These are phyloP conservation scores for Drosophila micromelanica DNA, from an alignment of 1,140 invertebrate species.

Conservation along the genomic window DNA sequence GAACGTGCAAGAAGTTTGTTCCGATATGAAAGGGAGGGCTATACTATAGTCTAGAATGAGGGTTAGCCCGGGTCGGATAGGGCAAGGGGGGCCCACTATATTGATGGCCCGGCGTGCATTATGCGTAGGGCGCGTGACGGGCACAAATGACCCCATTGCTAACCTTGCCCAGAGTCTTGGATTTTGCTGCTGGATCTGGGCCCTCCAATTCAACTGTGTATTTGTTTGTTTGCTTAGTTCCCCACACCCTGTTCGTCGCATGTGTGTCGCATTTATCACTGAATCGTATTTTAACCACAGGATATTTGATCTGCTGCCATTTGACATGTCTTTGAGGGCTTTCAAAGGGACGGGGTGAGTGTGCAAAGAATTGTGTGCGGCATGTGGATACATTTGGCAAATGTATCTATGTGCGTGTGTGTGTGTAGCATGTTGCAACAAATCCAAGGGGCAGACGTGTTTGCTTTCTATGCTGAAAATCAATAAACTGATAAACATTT, in stretches of 20 bases:
- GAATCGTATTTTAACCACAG: constrained; percentile 81
- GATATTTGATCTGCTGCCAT: constrained; percentile 82
- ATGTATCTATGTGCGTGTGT: constrained; percentile 15
- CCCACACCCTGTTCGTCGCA: constrained; percentile 12
- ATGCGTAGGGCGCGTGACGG: constrained; percentile 47
- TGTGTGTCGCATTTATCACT: constrained; percentile 78
- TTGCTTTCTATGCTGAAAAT: constrained; percentile 62
- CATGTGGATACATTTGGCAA: constrained; percentile 59
- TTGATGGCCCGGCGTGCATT: constrained; percentile 44
- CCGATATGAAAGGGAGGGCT: background rate
- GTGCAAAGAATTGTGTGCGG: constrained; percentile 5
- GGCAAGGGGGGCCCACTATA: background rate
- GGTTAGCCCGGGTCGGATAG: background rate
- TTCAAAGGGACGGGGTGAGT: too few species aligned
- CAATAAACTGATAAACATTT: constrained; percentile 80
- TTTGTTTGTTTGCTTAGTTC: constrained; percentile 35
- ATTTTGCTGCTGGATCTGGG: background rate
- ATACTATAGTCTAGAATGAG: constrained; percentile 2
- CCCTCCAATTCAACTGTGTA: background rate
- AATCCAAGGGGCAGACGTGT: constrained; percentile 23
- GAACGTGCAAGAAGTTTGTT: constrained; percentile 43
- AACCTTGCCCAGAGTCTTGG: constrained; percentile 18
- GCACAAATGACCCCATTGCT: constrained; percentile 46
- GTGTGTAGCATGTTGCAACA: constrained; percentile 34
- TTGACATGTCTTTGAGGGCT: constrained; percentile 66